Evolutionary conservation across 1,140 invertebrate genomes (phyloP).

Genomic region (Pomacea maculata): DNA sequence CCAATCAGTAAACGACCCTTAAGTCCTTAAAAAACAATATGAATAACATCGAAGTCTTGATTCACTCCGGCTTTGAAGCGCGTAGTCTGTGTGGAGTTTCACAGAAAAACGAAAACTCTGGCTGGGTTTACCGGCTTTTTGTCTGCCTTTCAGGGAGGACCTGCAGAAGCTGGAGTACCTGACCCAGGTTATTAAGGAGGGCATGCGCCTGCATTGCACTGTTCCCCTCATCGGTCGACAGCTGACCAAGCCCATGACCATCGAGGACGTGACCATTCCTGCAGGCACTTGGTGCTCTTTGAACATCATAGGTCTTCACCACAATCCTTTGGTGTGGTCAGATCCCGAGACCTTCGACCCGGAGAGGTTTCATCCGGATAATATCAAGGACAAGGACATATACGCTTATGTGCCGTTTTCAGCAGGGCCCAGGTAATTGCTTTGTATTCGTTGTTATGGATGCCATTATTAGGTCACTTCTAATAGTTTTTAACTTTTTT

Average conservation of each 20-base stretch:
- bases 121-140: not conserved
- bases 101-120: not conserved
- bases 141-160: constrained; percentile 38
- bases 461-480: no score
- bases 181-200: constrained; percentile 62
- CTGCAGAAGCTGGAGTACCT: constrained; percentile 58
- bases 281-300: constrained; percentile 26
- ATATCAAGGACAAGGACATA: constrained; percentile 43
- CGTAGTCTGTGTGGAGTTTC: no score
- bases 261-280: constrained; percentile 30
- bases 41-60: no score
- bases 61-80: no score
- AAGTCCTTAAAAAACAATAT: no score
- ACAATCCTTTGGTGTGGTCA: constrained; percentile 52
- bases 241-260: constrained; percentile 54
- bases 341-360: constrained; percentile 41
- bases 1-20: no score
- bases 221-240: constrained; percentile 72
- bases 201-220: constrained; percentile 58
- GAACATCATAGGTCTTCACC: constrained; percentile 42
- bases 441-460: not conserved
- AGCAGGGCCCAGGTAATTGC: constrained; percentile 52
- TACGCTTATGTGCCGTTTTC: constrained; percentile 57
- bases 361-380: constrained; percentile 50
- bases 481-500: no score